Evolutionary conservation across 2,797 vertebrate species (phyloP).

Genomic region (Prionace glauca): DNA sequence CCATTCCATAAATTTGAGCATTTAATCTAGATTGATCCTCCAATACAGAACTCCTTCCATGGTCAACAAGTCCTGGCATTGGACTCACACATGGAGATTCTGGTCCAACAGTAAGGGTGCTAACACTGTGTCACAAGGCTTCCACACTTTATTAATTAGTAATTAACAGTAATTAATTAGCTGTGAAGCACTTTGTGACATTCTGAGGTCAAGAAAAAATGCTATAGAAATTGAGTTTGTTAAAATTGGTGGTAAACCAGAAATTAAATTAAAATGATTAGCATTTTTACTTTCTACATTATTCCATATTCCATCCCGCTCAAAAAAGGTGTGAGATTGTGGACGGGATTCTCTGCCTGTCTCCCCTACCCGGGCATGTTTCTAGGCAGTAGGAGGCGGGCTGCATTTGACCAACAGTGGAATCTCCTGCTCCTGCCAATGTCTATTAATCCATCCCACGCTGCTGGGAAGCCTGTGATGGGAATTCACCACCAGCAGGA

Average conservation of each 20-base stretch:
- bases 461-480: no score
- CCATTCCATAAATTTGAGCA: neutral
- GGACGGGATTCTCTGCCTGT: no score
- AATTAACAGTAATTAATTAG: neutral
- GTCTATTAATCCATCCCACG: no score
- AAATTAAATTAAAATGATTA: neutral
- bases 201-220: neutral
- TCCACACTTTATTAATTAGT: neutral
- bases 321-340: neutral
- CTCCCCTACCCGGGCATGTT: no score
- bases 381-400: no score
- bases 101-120: no score
- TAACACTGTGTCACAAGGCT: no score
- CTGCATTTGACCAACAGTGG: no score
- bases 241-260: neutral
- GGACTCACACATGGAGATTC: no score
- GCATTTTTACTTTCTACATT: neutral
- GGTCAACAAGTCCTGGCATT: no score
- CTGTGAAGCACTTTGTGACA: neutral
- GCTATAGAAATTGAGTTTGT: neutral
- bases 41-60: neutral
- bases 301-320: neutral
- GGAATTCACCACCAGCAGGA: no score
- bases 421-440: no score
- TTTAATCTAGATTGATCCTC: neutral